Evolutionary conservation across 2,113 vertebrate genomes (phyloP).

Genomic region (Heterotilapia buettikoferi): DNA sequence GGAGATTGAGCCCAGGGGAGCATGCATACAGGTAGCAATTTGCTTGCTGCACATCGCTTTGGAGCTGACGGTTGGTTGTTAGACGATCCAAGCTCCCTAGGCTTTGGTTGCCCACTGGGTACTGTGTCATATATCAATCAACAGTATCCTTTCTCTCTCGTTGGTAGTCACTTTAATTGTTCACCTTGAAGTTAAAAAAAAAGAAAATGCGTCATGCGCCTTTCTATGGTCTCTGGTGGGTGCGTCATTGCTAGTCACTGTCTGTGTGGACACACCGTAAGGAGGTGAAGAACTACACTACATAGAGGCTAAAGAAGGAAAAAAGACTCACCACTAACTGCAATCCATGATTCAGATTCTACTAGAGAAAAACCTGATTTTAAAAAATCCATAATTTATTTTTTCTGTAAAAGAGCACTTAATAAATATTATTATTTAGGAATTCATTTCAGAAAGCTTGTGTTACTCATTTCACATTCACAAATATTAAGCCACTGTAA

Average conservation of each 20-base stretch:
- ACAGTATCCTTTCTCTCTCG: neutral
- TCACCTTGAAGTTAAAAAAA: neutral
- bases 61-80: neutral
- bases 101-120: neutral
- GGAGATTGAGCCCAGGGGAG: neutral
- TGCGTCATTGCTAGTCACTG: neutral
- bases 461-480: neutral
- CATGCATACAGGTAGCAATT: neutral
- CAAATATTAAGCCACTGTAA: neutral
- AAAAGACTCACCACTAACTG: neutral
- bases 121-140: neutral
- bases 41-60: neutral
- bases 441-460: neutral
- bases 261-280: neutral
- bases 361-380: neutral
- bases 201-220: neutral
- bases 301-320: neutral
- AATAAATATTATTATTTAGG: neutral
- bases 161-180: neutral
- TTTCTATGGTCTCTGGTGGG: neutral
- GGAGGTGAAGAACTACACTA: neutral
- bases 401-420: neutral
- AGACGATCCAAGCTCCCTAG: neutral
- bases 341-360: neutral
- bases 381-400: rapidly evolving